A percentile compares a stretch with the other conserved stretches of the same genome.
Conservation (phyloP, 1,140 invertebrate species). For the Drosophila malerkotliana region DNA sequence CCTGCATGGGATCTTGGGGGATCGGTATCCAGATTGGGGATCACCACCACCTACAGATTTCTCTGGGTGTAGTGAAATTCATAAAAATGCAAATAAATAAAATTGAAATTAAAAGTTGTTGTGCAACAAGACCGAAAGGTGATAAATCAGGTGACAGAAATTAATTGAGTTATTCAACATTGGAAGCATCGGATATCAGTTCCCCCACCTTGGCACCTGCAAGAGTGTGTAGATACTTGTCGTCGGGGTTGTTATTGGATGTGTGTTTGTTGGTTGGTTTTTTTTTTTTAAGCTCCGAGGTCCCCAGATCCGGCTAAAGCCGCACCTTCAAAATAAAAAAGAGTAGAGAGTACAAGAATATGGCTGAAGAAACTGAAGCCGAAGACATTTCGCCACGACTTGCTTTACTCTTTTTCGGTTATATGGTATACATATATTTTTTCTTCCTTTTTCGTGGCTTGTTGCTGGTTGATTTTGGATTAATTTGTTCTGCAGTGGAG, state of each 20-base stretch:
- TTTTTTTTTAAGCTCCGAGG: slow-evolving; percentile 20
- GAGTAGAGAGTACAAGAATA: slow-evolving; percentile 9
- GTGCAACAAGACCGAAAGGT: slow-evolving; percentile 57
- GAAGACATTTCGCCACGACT: slow-evolving; percentile 42
- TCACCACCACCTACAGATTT: slow-evolving; percentile 70
- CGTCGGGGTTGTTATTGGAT: slow-evolving; percentile 75
- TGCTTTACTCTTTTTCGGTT: slow-evolving; percentile 28
- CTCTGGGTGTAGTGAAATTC: slow-evolving; percentile 50
- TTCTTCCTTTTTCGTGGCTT: slow-evolving; percentile 38
- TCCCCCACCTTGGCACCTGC: slow-evolving; percentile 30
- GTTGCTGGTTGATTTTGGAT: slow-evolving; percentile 77
- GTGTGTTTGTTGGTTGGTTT: neutral
- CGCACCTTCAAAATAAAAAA: slow-evolving; percentile 51
- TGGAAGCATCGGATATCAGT: slow-evolving; percentile 57
- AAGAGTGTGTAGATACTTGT: slow-evolving; percentile 61
- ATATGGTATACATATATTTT: slow-evolving; percentile 4
- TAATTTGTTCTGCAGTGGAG: slow-evolving; percentile 79
- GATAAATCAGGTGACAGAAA: slow-evolving; percentile 84
- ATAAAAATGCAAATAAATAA: slow-evolving; percentile 75
- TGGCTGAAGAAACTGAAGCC: slow-evolving; percentile 22
- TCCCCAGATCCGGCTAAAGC: slow-evolving; percentile 55
- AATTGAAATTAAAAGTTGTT: slow-evolving; percentile 82
- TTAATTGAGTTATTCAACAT: slow-evolving; percentile 83
- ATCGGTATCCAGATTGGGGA: slow-evolving; percentile 23
- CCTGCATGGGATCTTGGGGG: neutral